phyloP scores from a whole-genome alignment of 2,797 vertebrate genomes.

The Oophaga sylvatica region DNA sequence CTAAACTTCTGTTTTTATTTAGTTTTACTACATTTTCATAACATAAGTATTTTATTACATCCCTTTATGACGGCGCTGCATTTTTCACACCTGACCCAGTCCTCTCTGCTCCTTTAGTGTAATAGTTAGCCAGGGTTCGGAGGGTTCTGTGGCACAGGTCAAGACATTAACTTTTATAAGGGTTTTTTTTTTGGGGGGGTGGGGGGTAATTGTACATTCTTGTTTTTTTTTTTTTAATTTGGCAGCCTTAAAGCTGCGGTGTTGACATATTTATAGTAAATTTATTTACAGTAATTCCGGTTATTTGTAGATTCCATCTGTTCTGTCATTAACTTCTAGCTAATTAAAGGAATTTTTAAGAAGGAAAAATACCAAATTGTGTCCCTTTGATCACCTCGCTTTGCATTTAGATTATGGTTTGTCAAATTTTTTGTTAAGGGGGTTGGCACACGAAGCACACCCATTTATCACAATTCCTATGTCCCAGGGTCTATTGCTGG shows the following conservation, averaged over 20 bases:
- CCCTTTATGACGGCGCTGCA: neutral
- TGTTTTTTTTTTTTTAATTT: neutral
- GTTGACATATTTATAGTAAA: constrained; percentile 5
- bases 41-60: neutral
- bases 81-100: neutral
- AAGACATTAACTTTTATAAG: neutral
- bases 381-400: no score
- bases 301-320: neutral
- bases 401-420: no score
- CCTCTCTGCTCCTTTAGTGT: neutral
- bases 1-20: no score
- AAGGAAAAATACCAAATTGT: no score
- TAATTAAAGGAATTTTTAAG: no score
- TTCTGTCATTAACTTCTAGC: neutral
- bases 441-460: no score
- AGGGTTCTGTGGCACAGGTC: neutral
- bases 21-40: neutral
- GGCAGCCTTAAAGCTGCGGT: neutral
- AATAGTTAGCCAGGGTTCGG: neutral
- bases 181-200: no score
- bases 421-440: no score
- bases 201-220: neutral
- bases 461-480: no score
- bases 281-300: neutral
- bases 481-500: no score